Evolutionary conservation across 1,140 invertebrate species (phyloP), one percentile per base, ranked within the genome.

Genomic region (Whitmania pigra): DNA sequence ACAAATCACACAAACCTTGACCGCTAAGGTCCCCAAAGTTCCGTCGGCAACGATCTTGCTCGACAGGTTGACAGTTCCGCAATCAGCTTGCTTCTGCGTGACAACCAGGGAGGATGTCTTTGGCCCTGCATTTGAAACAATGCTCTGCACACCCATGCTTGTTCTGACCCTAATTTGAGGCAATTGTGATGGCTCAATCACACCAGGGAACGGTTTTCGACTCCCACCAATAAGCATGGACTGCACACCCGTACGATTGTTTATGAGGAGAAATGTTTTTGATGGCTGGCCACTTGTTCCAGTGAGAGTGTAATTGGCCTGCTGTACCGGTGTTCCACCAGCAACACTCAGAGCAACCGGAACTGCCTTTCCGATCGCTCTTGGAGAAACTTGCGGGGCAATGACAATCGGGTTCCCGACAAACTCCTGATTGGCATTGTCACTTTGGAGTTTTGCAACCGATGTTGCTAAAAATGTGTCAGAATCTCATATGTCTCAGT

Each of bases 371-470:
- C 22, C 57, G 20, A 63, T 63, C 29, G 57, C 18, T 63, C 57
- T 63, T 18, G 57, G 57, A 63, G 57, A 63, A 25, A 63, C 22
- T 63, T 63, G 57, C 2, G 57, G 57, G 57, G 57, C 57, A 63
- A 63, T 63, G 15, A 63, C 29, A 31, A 63, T 63, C 11, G 57
- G 57, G 57, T 22, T 63, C 22, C 57, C 57, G 6, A 31, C 18
- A 20, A 31, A 25, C 57, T 63, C 57, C 22, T 4, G 57, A 63
- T 13, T 25, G 57, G 57, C 22, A 63, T 22, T 22, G 11, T 31
- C 29, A 31, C 22, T 63, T 31, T 11, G 29, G 29, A 63, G 57
- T 22, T 63, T 31, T n/a, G 57, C 22, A 63, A 63, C 22, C 57
- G 22, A 63, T n/a, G 29, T 63, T 22, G 29, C 57, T 63, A 63